Base-by-base conservation (phyloP, 2,113 vertebrate genomes). In the Galeopterus variegatus region DNA sequence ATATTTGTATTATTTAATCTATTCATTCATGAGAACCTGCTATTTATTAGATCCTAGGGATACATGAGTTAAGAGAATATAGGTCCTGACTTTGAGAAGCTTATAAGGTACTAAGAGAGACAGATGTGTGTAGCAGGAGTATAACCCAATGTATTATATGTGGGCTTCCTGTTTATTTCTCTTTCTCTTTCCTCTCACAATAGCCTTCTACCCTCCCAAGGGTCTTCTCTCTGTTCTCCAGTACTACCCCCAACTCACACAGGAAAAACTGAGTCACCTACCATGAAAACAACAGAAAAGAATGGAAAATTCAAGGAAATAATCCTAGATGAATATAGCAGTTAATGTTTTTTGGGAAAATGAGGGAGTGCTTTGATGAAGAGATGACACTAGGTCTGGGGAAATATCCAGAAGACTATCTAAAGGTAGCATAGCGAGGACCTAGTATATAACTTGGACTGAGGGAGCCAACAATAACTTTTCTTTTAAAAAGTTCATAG, bases 1-100 rank as follows among this genome's bases (percentile, higher is more conserved):
- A 85, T 36, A 85, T 93, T 92, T 88, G 65, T 33, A 92, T 81
- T 54, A 33, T 88, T 67, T 58, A 33, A 70, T 73, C 60, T 67
- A 93, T 64, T 95, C 17, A 81, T 76, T 79, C 36, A 67, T 86
- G 36, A 84, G 18, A 85, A 69, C 23, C 9, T 69, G 28, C 52
- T 83, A 33, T 58, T 58, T 70, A 77, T 72, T 80, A 85, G 58
- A 64, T 4, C 36, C 58, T 75, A 60, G 19, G 65, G 41, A 73
- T 14, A n/a, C 8, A 60, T 18, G 36, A 77, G 69, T 90, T 41
- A 64, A 75, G 24, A 79, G 33, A 82, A 56, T 17, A 48, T 28
- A n/a, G 23, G 17, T 60, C 33, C 24, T 50, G 48, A 45, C 28
- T 94, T 52, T 79, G n/a, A 73, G 54, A 80, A 54, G 24, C 54